Percentiles rank a stretch among this genome's conserved stretches.
Conservation (phyloP, 2,797 vertebrate genomes). For the Anguilla megastoma region DNA sequence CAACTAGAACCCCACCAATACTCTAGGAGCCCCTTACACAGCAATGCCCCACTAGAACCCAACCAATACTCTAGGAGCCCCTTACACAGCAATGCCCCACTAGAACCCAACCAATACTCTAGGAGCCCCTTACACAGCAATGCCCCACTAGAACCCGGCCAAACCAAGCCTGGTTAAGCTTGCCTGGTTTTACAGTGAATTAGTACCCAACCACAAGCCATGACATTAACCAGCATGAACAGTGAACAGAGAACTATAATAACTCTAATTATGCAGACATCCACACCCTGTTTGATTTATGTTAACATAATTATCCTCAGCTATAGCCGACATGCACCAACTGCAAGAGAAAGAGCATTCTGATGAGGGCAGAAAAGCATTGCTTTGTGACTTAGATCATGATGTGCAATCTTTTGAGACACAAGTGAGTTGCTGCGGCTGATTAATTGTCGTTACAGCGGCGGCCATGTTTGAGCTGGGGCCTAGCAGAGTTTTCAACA, state of each 20-base stretch:
- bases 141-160: neutral
- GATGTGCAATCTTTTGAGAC: neutral
- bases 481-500: neutral
- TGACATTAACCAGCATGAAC: neutral
- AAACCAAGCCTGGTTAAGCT: neutral
- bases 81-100: neutral
- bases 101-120: neutral
- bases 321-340: neutral
- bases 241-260: neutral
- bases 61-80: too few species aligned
- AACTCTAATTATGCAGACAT: neutral
- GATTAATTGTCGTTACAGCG: neutral
- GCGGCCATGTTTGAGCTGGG: neutral
- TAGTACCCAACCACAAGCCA: neutral
- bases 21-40: neutral
- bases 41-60: too few species aligned
- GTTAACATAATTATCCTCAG: neutral
- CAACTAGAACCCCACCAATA: too few species aligned
- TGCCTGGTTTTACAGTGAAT: neutral
- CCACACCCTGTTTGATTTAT: neutral
- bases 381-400: neutral
- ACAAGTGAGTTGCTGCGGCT: neutral
- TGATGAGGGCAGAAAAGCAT: neutral
- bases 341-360: neutral
- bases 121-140: neutral